phyloP scores from a whole-genome alignment of 1,140 invertebrate genomes.

The Drosophila leontia region DNA sequence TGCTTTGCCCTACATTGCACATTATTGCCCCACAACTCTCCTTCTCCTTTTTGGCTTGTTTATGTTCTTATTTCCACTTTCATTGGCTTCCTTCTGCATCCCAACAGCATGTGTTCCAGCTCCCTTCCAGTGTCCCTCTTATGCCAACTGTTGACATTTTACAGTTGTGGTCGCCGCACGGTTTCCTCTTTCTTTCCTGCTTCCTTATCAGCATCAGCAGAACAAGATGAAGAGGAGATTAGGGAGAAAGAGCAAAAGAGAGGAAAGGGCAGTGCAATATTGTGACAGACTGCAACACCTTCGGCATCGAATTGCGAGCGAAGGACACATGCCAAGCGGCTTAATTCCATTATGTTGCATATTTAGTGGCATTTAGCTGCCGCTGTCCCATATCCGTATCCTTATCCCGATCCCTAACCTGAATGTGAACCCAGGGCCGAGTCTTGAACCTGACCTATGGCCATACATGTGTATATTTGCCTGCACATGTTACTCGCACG shows the following conservation, averaged over 20 bases:
- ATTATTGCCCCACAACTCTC: constrained; percentile 23
- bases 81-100: constrained; percentile 1
- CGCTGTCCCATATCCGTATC: constrained; percentile 24
- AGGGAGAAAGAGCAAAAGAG: neutral
- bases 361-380: constrained; percentile 75
- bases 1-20: constrained; percentile 31
- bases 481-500: constrained; percentile 75
- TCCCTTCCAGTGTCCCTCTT: constrained; percentile 21
- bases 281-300: constrained; percentile 72
- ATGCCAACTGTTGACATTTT: constrained; percentile 69
- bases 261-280: constrained; percentile 49
- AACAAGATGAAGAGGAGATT: constrained; percentile 15
- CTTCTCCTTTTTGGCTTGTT: constrained; percentile 4
- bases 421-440: constrained; percentile 16
- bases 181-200: constrained; percentile 14
- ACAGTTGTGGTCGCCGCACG: constrained; percentile 33
- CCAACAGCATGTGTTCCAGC: constrained; percentile 71
- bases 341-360: constrained; percentile 67
- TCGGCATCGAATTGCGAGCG: constrained; percentile 19
- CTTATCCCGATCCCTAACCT: constrained; percentile 30
- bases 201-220: constrained; percentile 50
- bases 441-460: constrained; percentile 59
- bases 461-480: constrained; percentile 10
- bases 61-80: constrained; percentile 16
- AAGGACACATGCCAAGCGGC: constrained; percentile 47